Evolutionary conservation across 2,113 vertebrate genomes (phyloP), one percentile per base, ranked within the genome.

Genomic region (Naja naja): DNA sequence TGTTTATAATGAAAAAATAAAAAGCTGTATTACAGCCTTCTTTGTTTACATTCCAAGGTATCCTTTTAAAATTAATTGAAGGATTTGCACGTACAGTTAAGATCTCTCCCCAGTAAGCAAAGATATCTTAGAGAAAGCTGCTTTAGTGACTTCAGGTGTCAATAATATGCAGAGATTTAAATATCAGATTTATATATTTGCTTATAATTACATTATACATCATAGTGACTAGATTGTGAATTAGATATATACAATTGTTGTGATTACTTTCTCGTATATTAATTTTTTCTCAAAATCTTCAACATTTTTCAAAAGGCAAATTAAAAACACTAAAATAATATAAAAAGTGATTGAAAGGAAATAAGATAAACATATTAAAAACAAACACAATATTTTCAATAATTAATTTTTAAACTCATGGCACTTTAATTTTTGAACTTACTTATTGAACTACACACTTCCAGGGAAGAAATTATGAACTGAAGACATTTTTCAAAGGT

Each of bases 321-420:
- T 93, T 89, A 89, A 93, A 93, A 89, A 39, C 14, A 89, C 47
- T 45, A 85, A 85, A 92, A 85, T 45, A 74, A 90, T 93, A 90
- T 93, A 93, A 90, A 92, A 93, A 60, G 49, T 93, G 12, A 86
- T 86, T 93, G 60, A 90, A 85, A 92, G 60, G 25, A 55, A 87
- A 86, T 9, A 49, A 93, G 45, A 92, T 58, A 93, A 86, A 64
- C 8, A 60, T 22, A 89, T 54, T 55, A 85, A n/a, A 92, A 60
- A 58, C 27, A 58, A 54, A 88, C 52, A 85, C 60, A 47, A 12
- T 53, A 86, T 93, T 6, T 86, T 43, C 45, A 52, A 39, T 89
- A 43, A 85, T 58, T 90, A 81, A 23, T 87, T 91, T 52, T 87
- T 69, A 87, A 85, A 85, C n/a, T 34, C 18, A 88, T n/a, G 55